Conservation (phyloP, 2,888 invertebrate genomes). For the Sipha maydis region DNA sequence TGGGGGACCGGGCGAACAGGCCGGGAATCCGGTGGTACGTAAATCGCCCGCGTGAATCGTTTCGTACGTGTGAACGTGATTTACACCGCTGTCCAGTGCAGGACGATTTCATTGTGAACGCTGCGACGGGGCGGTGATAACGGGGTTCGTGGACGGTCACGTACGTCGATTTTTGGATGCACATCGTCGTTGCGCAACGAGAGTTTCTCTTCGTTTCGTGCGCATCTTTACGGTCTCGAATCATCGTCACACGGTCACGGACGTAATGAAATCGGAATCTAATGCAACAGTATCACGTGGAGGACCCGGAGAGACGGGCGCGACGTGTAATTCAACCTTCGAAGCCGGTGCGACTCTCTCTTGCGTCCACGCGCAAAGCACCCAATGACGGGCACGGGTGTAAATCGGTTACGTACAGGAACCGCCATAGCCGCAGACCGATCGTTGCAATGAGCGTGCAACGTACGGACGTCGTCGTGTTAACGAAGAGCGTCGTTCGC, state of each 20-base stretch:
- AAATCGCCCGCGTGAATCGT: too few species aligned
- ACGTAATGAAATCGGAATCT: background rate
- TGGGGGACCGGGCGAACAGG: too few species aligned
- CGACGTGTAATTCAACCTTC: background rate
- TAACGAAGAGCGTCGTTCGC: too few species aligned
- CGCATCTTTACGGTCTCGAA: background rate
- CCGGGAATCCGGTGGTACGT: too few species aligned
- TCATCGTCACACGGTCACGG: constrained; percentile 11
- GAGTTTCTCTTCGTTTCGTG: background rate
- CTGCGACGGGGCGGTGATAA: background rate
- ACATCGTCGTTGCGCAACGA: constrained; percentile 6
- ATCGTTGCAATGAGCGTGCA: too few species aligned
- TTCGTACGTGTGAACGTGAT: too few species aligned
- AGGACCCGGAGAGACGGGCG: background rate
- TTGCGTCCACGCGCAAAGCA: too few species aligned
- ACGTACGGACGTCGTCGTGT: too few species aligned
- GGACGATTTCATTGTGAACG: background rate
- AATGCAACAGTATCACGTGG: background rate
- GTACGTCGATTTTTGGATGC: constrained; percentile 20
- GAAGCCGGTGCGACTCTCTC: background rate
- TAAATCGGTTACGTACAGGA: too few species aligned
- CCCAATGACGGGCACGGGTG: too few species aligned
- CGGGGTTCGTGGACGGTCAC: constrained; percentile 17
- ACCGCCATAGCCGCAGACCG: too few species aligned
- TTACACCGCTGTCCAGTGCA: background rate